Conservation (phyloP, 2,797 vertebrate species). For the Huso huso region DNA sequence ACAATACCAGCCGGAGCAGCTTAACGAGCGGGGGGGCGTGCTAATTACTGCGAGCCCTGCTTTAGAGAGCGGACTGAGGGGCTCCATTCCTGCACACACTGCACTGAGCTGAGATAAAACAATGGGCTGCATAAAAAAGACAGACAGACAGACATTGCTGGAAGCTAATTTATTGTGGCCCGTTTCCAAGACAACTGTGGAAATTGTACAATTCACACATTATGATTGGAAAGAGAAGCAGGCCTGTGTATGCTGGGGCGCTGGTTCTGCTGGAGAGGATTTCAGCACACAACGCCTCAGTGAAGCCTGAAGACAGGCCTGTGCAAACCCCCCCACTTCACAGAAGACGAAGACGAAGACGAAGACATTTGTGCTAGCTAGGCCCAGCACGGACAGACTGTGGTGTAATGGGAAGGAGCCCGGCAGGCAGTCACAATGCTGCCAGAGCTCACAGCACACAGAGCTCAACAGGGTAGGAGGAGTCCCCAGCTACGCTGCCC, state of each 20-base stretch:
- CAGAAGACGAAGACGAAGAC: constrained; percentile 32
- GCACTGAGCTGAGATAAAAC: background rate
- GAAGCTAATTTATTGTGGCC: constrained; percentile 38
- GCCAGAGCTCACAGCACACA: too few relatives aligned
- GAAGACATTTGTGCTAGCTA: constrained; percentile 16
- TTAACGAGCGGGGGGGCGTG: background rate
- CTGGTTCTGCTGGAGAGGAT: too few relatives aligned
- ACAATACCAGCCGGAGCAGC: background rate
- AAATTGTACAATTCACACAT: constrained; percentile 52
- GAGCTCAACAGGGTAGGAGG: too few relatives aligned
- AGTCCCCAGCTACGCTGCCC: too few relatives aligned
- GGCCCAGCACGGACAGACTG: too few relatives aligned
- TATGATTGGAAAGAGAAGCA: constrained; percentile 15
- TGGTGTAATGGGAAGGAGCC: too few relatives aligned
- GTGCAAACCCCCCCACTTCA: too few relatives aligned
- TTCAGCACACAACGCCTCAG: too few relatives aligned
- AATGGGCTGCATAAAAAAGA: background rate
- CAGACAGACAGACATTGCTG: constrained; percentile 28
- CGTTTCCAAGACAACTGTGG: constrained; percentile 38
- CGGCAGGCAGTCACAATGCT: too few relatives aligned
- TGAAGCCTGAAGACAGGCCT: too few relatives aligned
- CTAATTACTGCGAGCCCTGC: background rate
- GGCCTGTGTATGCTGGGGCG: too few relatives aligned
- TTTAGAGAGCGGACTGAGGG: background rate
- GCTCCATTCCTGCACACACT: too few relatives aligned